Base-by-base conservation (phyloP, 1,140 invertebrate genomes). In the Panagrolaimus sp. region DNA sequence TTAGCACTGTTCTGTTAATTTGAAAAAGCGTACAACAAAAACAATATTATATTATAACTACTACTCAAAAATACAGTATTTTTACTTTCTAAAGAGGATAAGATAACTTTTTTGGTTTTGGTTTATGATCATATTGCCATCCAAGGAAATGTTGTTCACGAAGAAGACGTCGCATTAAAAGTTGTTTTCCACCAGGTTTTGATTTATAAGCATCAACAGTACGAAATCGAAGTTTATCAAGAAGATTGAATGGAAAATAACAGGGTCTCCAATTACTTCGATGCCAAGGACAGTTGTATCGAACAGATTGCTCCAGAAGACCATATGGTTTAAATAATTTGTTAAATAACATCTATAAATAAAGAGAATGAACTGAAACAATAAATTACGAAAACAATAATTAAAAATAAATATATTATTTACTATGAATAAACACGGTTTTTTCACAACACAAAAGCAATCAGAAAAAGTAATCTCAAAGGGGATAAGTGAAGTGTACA, bases 241-340 rank as follows among this genome's bases (percentile, higher is more conserved):
- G 44, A 63, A 76, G 43, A 21, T 76, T 72, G 65, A 76, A 76
- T 9, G 75, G 75, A 48, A 76, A 76, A 43, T 70, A 76, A 63
- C 62, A 68, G n/a, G 75, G 75, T 17, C 74, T 63, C 65, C 73
- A 76, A 47, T 70, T 76, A 65, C 67, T 76, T 52, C 75, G 28
- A 65, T 75, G 74, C 75, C 75, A 76, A 14, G 75, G 75, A 55
- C 75, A 76, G 62, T 76, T 76, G 52, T 67, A 71, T 48, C 75
- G 73, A 46, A 76, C 71, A 24, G 66, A 46, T 46, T 64, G 62
- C 10, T 9, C 21, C 0, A 66, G 46, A 15, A 69, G n/a, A 28
- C 65, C 46, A 47, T 45, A 69, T 8, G 69, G 69, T 28, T 58
- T 58, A 8, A 58, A 65, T 58, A 58, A 21, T 28, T 58, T 58